Evolutionary conservation across 2,797 vertebrate genomes (phyloP).

Genomic region (Sylvilagus floridanus): DNA sequence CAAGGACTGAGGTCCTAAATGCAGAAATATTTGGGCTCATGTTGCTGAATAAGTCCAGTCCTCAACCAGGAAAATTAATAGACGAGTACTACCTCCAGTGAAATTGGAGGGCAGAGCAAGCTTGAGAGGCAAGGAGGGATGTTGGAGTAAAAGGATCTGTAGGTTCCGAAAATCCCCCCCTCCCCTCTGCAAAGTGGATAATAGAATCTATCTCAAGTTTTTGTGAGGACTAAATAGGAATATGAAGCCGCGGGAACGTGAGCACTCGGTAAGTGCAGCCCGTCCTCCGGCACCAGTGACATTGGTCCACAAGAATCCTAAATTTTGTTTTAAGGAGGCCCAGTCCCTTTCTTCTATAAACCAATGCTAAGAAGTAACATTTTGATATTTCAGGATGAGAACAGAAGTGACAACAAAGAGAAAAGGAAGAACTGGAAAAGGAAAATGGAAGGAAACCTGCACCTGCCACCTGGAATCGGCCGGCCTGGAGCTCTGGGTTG

Average conservation of each 20-base stretch:
- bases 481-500: not conserved
- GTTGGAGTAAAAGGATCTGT: not conserved
- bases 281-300: not conserved
- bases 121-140: not conserved
- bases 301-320: not conserved
- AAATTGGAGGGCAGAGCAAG: not conserved
- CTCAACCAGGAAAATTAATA: not conserved
- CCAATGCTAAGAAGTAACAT: not conserved
- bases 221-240: not conserved
- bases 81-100: not conserved
- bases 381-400: not conserved
- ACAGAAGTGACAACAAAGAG: not conserved
- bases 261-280: not conserved
- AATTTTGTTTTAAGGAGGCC: not conserved
- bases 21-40: not conserved
- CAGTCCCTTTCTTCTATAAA: not conserved
- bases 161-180: not conserved
- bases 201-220: not conserved
- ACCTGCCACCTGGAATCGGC: not conserved
- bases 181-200: not conserved
- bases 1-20: not conserved
- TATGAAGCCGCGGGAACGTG: not conserved
- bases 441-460: not conserved
- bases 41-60: not conserved
- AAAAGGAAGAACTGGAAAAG: constrained; percentile 10